phyloP scores from a whole-genome alignment of 2,888 invertebrate species.

The Cyclophora albipunctata region DNA sequence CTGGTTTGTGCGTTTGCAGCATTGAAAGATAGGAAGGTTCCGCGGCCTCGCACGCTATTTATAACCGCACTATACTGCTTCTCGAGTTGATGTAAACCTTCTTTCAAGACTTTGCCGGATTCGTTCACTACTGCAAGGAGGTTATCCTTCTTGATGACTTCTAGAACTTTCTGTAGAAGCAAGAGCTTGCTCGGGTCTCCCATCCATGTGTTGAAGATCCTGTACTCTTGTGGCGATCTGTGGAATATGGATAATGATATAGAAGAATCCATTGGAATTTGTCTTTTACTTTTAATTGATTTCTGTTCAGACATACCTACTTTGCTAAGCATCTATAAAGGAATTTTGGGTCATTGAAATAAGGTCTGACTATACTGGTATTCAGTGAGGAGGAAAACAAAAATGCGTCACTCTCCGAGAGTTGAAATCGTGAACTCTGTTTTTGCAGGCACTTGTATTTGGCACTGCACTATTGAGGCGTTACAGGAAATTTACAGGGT shows the following conservation, averaged over 20 bases:
- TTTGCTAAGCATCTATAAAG: too few relatives aligned
- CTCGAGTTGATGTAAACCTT: slow-evolving; percentile 79
- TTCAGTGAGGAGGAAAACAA: too few relatives aligned
- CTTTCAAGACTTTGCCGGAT: slow-evolving; percentile 80
- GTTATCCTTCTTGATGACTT: slow-evolving; percentile 87
- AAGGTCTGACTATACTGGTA: too few relatives aligned
- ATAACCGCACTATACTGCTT: slow-evolving; percentile 82
- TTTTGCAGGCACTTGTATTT: too few relatives aligned
- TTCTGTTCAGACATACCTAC: too few relatives aligned
- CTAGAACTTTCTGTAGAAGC: slow-evolving; percentile 86
- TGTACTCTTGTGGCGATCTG: slow-evolving; percentile 84
- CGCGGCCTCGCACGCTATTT: slow-evolving; percentile 87
- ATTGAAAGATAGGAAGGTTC: slow-evolving; percentile 90
- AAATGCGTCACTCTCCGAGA: too few relatives aligned
- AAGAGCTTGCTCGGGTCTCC: slow-evolving; percentile 97
- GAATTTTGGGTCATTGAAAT: too few relatives aligned
- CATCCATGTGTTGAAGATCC: slow-evolving; percentile 99
- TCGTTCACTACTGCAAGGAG: slow-evolving; percentile 82
- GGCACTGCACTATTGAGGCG: too few relatives aligned
- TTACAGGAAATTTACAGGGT: too few relatives aligned
- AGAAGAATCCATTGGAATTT: too few relatives aligned
- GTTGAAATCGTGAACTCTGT: too few relatives aligned
- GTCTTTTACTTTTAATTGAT: too few relatives aligned
- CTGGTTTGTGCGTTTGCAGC: slow-evolving; percentile 77
- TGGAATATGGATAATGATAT: slow-evolving; percentile 10